These are phyloP conservation scores for Anguilla japonica DNA, from an alignment of 2,113 vertebrate genomes.

Conservation along the genomic window DNA sequence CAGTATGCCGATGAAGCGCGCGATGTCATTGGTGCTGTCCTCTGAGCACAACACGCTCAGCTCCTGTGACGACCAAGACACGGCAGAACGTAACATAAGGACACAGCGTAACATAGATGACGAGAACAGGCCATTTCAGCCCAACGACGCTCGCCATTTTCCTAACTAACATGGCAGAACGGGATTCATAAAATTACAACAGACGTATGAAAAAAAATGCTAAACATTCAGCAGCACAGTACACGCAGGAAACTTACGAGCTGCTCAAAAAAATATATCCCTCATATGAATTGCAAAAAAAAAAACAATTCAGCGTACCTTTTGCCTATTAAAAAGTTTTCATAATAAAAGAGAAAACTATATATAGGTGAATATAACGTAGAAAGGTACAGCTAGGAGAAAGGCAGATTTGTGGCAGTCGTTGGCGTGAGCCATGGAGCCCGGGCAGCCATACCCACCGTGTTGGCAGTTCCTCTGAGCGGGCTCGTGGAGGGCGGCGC, in stretches of 20 bases:
- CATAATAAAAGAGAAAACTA: too few species aligned
- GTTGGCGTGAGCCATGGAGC: neutral
- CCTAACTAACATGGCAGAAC: too few species aligned
- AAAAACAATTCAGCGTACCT: too few species aligned
- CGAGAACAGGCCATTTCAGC: too few species aligned
- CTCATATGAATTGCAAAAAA: too few species aligned
- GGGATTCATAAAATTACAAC: neutral
- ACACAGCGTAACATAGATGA: neutral
- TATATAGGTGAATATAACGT: neutral
- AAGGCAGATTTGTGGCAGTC: neutral
- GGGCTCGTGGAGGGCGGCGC: slow-evolving; percentile 31
- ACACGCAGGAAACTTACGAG: too few species aligned
- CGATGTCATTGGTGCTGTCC: slow-evolving; percentile 89
- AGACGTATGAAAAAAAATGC: neutral
- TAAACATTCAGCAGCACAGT: too few species aligned
- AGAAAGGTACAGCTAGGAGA: neutral
- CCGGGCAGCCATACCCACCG: slow-evolving; percentile 45
- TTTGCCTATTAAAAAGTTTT: too few species aligned
- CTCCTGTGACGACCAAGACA: slow-evolving; percentile 48
- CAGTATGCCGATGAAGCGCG: slow-evolving; percentile 89
- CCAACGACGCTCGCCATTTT: too few species aligned
- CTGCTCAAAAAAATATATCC: too few species aligned
- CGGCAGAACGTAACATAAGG: too few species aligned
- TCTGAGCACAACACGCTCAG: slow-evolving; percentile 44
- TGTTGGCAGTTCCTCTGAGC: slow-evolving; percentile 39